phyloP scores from a whole-genome alignment of 2,797 vertebrate genomes.

The Sebastes jordani region DNA sequence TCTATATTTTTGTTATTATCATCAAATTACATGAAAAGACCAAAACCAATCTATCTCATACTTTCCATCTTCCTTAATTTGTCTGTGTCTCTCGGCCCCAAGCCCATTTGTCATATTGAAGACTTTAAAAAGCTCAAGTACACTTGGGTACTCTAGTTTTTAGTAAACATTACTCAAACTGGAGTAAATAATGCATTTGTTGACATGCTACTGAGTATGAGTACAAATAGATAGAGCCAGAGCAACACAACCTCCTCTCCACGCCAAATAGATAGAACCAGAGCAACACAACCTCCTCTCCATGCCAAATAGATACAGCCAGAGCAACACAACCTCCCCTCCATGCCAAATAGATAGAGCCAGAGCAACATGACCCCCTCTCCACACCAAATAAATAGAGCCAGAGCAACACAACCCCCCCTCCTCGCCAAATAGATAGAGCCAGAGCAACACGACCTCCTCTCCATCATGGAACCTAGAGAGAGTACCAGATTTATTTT shows the following conservation, averaged over 20 bases:
- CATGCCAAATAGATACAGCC: too few relatives aligned
- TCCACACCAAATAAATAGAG: too few relatives aligned
- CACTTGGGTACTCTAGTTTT: not conserved
- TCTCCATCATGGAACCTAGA: too few relatives aligned
- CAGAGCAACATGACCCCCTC: fast-evolving
- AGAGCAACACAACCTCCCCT: too few relatives aligned
- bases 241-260: too few relatives aligned
- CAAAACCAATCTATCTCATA: not conserved
- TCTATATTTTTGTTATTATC: not conserved
- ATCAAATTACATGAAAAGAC: not conserved
- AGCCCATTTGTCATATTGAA: too few relatives aligned
- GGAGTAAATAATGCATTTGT: not conserved
- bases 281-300: too few relatives aligned
- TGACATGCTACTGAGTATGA: not conserved
- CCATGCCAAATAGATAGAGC: fast-evolving
- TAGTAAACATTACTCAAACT: not conserved
- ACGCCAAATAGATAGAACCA: fast-evolving
- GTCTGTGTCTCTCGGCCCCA: fast-evolving
- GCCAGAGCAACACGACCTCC: too few relatives aligned
- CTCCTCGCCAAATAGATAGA: fast-evolving
- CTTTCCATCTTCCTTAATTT: not conserved
- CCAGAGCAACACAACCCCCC: fast-evolving
- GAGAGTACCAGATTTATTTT: fast-evolving
- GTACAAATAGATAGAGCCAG: too few relatives aligned
- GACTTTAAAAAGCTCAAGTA: not conserved